Conservation (phyloP, 2,113 vertebrate species). For the Barnardius zonarius region DNA sequence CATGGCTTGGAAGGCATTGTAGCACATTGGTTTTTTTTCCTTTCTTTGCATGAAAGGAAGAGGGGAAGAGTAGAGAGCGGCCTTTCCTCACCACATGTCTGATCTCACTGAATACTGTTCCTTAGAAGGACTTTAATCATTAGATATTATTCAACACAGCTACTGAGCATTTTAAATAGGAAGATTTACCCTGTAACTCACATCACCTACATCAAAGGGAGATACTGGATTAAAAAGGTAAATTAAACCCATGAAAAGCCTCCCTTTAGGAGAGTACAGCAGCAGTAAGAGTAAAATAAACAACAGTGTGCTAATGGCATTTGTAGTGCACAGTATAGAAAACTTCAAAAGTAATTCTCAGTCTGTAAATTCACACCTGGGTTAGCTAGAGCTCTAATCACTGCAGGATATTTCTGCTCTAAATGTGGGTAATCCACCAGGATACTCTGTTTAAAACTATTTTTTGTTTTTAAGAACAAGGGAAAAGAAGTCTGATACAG, state of each 20-base stretch:
- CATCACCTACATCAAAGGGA: conserved; percentile 49
- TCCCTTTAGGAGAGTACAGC: not conserved
- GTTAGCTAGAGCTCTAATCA: not conserved
- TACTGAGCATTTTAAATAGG: not conserved
- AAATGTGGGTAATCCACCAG: not conserved
- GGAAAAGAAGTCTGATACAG: not conserved
- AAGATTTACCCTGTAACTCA: not conserved
- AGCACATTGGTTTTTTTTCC: fast-evolving
- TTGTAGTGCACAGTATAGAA: not conserved
- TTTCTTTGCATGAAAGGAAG: not conserved
- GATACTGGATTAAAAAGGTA: not conserved
- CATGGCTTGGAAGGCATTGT: not conserved
- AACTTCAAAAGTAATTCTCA: not conserved
- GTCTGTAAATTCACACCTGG: not conserved
- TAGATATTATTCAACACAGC: not conserved
- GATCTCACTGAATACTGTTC: not conserved
- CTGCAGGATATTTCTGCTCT: not conserved
- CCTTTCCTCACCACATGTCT: not conserved
- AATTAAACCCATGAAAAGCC: not conserved
- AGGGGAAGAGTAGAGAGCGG: not conserved
- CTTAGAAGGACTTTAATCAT: not conserved
- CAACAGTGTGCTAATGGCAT: not conserved
- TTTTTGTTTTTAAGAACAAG: not conserved
- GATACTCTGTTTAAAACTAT: not conserved
- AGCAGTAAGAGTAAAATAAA: not conserved